Base-by-base conservation (phyloP, 1,140 invertebrate genomes). In the Agrypnia vestita region DNA sequence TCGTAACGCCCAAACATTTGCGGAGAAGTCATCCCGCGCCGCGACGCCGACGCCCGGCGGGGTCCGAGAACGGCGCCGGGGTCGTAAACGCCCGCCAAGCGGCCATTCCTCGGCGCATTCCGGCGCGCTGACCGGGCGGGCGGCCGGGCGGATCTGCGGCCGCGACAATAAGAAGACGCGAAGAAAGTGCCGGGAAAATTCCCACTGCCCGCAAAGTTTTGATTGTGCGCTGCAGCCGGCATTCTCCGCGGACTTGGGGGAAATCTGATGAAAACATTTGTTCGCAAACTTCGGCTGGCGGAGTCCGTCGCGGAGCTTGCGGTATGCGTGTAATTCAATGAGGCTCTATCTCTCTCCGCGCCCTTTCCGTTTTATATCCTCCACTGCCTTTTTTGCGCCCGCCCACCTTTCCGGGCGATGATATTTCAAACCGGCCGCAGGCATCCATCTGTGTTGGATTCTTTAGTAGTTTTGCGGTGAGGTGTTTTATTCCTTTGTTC, bases 231-330 rank as follows among this genome's bases (percentile, higher is more conserved):
- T 82, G 81, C 81, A 82, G 75, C 67, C 49, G 81, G 78, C 81
- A 82, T 82, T 78, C 64, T 59, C 72, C 19, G 47, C 72, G 75
- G 74, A 62, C 44, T 62, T 49, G 59, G 59, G 51, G 51, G 61
- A 80, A 61, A 80, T 82, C 80, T 82, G 81, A 82, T 82, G 81
- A 78, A 82, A 82, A 82, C 78, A 82, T 82, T 82, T 80, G 78
- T 62, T 79, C 13, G 81, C 59, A 82, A 82, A 56, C 51, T 81
- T 76, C 4, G 10, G 21, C 11, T n/a, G n/a, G n/a, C n/a, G n/a
- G n/a, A 51, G 61, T 67, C 73, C 55, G 21, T 51, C 64, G 62
- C 71, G 55, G 64, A 46, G 53, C 56, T 64, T 59, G 15, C 12
- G 69, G 80, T 81, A 79, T 81, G 80, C 80, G 72, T 74, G 72